Conservation (phyloP, 2,797 vertebrate species). For the Thaleichthys pacificus region DNA sequence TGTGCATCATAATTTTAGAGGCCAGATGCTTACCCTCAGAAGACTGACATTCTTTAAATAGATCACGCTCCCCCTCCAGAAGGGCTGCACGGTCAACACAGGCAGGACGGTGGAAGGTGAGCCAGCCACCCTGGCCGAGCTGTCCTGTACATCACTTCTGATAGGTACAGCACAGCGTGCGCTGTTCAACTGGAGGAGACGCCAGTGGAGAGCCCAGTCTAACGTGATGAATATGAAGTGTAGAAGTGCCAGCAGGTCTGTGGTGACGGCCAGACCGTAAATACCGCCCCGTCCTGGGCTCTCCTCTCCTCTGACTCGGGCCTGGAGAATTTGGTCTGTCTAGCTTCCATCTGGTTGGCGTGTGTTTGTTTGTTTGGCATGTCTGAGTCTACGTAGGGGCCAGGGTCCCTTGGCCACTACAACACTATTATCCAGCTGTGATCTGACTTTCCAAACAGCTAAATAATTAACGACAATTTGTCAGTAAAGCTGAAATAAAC, state of each 20-base stretch:
- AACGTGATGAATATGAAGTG: conserved; percentile 15
- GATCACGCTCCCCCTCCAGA: not conserved
- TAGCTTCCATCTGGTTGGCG: conserved; percentile 21
- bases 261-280: not conserved
- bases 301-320: conserved; percentile 15
- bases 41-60: conserved; percentile 42
- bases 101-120: not conserved
- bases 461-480: conserved; percentile 68
- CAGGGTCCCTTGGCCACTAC: conserved; percentile 38
- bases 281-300: conserved; percentile 16
- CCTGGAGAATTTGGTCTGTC: not conserved
- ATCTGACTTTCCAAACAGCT: conserved; percentile 64
- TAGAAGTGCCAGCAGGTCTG: conserved; percentile 11
- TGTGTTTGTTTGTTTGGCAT: conserved; percentile 31
- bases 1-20: conserved; percentile 37
- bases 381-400: conserved; percentile 5
- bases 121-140: not conserved
- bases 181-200: conserved; percentile 43
- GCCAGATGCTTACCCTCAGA: conserved; percentile 53
- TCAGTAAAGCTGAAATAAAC: conserved; percentile 55
- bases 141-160: conserved; percentile 35
- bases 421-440: conserved; percentile 57
- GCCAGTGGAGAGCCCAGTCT: conserved; percentile 30
- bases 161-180: conserved; percentile 36
- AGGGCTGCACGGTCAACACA: not conserved